Conservation (phyloP, 2,113 vertebrate genomes). For the Odocoileus virginianus region DNA sequence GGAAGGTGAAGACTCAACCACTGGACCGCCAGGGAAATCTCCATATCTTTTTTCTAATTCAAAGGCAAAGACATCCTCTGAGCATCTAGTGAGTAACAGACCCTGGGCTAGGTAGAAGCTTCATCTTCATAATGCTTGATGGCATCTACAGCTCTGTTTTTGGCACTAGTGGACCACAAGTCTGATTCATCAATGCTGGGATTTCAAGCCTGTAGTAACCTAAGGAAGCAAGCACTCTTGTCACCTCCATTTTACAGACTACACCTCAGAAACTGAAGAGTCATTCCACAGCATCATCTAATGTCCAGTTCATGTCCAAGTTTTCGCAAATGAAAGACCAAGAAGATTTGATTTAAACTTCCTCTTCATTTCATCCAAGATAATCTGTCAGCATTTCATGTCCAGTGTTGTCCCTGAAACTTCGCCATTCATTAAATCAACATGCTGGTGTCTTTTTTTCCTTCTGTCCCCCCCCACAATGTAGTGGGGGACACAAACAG, state of each 20-base stretch:
- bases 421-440: not conserved
- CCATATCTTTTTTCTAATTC: not conserved
- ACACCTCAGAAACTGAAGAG: not conserved
- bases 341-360: not conserved
- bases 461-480: not conserved
- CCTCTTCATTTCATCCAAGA: not conserved
- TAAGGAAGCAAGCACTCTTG: fast-evolving
- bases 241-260: not conserved
- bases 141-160: not conserved
- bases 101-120: fast-evolving
- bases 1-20: not conserved
- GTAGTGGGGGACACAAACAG: not conserved
- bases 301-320: not conserved
- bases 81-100: not conserved
- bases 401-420: not conserved
- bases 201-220: not conserved
- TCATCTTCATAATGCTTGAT: fast-evolving
- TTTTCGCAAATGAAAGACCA: not conserved
- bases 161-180: fast-evolving
- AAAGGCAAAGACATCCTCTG: not conserved
- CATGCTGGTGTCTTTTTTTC: not conserved
- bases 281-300: not conserved
- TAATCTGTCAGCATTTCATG: fast-evolving
- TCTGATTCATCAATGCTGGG: not conserved
- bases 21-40: not conserved